These are phyloP conservation scores for Melipona quadrifasciata DNA, from an alignment of 1,140 invertebrate species.

Conservation along the genomic window DNA sequence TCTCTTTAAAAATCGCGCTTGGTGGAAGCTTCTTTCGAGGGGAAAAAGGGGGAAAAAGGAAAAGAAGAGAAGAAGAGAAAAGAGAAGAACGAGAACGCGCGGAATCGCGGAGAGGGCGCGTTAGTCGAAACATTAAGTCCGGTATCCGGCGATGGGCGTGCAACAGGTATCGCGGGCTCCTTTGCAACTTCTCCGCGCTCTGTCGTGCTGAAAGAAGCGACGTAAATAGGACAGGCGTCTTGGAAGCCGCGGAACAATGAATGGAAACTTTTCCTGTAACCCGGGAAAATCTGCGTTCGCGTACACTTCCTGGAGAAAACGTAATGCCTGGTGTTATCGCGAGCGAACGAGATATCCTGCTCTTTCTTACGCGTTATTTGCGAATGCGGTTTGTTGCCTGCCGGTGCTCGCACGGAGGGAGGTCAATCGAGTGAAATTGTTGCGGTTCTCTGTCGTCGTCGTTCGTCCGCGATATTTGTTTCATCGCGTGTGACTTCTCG, in stretches of 20 bases:
- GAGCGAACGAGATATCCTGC: not conserved
- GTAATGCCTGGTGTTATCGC: conserved; percentile 32
- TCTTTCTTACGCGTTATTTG: not conserved
- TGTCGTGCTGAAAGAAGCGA: conserved; percentile 62
- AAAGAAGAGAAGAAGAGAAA: not conserved
- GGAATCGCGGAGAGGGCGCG: conserved; percentile 25
- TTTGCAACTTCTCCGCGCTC: conserved; percentile 67
- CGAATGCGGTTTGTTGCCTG: conserved; percentile 1
- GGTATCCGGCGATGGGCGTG: conserved; percentile 47
- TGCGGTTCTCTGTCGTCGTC: not conserved
- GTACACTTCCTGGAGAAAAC: conserved; percentile 28
- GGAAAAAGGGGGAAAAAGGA: too few species aligned
- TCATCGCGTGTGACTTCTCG: not conserved
- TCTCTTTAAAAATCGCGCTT: too few species aligned
- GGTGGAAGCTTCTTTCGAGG: too few species aligned
- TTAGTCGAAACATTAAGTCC: conserved; percentile 62
- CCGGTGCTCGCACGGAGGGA: too few species aligned
- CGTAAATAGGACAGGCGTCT: conserved; percentile 58
- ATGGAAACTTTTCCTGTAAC: conserved; percentile 64
- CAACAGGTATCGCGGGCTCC: conserved; percentile 67
- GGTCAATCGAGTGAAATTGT: not conserved
- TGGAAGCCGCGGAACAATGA: conserved; percentile 64
- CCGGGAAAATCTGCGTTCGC: conserved; percentile 38
- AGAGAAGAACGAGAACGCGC: not conserved
- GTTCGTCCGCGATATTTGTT: not conserved